Conservation (phyloP, 2,888 invertebrate genomes). For the Coenonympha glycerion region DNA sequence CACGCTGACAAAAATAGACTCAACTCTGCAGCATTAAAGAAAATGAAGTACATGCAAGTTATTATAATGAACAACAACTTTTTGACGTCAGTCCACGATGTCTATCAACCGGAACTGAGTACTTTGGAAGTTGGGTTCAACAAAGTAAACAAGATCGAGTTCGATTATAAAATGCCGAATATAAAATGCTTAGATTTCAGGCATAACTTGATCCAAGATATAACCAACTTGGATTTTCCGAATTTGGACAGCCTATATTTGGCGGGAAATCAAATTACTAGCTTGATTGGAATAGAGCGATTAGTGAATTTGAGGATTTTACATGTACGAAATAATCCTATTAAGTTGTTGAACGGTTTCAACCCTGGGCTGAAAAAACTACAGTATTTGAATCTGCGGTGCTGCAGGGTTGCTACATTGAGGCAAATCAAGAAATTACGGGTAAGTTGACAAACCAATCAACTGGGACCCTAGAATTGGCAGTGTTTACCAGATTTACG, state of each 20-base stretch:
- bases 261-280: slow-evolving; percentile 82
- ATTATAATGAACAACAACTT: slow-evolving; percentile 73
- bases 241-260: slow-evolving; percentile 83
- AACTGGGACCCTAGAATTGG: no score
- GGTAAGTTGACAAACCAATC: slow-evolving; percentile 34
- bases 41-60: slow-evolving; percentile 77
- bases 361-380: slow-evolving; percentile 54
- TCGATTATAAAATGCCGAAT: slow-evolving; percentile 46
- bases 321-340: slow-evolving; percentile 82
- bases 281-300: slow-evolving; percentile 76
- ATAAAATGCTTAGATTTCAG: slow-evolving; percentile 75
- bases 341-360: slow-evolving; percentile 73
- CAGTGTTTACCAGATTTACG: no score
- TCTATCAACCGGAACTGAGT: slow-evolving; percentile 72
- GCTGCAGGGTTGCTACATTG: slow-evolving; percentile 69
- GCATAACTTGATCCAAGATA: slow-evolving; percentile 65
- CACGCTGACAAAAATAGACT: slow-evolving; percentile 75
- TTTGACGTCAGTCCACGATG: slow-evolving; percentile 67
- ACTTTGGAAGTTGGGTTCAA: slow-evolving; percentile 75
- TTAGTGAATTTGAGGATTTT: slow-evolving; percentile 79
- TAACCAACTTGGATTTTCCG: slow-evolving; percentile 63
- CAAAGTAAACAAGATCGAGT: slow-evolving; percentile 48
- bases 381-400: slow-evolving; percentile 74
- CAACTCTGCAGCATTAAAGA: slow-evolving; percentile 61
- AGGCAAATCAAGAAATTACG: slow-evolving; percentile 73